Evolutionary conservation across 1,140 invertebrate species (phyloP).

Genomic region (Metopolophium dirhodum): DNA sequence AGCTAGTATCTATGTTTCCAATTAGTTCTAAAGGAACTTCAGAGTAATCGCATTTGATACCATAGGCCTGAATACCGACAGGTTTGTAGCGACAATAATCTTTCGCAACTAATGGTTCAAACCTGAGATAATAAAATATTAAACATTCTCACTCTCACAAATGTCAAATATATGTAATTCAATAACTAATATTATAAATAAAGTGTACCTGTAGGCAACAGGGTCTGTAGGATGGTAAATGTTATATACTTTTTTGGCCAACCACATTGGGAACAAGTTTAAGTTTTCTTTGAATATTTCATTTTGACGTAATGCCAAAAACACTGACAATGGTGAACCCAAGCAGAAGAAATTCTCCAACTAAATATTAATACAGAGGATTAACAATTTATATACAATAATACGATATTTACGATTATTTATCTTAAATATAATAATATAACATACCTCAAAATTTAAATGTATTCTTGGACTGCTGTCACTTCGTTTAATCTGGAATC

Average conservation of each 20-base stretch:
- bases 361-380: slow-evolving; percentile 63
- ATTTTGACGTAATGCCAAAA: slow-evolving; percentile 73
- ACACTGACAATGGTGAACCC: slow-evolving; percentile 77
- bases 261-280: slow-evolving; percentile 68
- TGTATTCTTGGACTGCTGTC: slow-evolving; percentile 52
- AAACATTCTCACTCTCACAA: background rate
- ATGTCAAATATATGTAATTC: background rate
- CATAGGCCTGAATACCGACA: slow-evolving; percentile 71
- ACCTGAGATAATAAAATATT: slow-evolving; percentile 62
- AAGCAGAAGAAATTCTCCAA: slow-evolving; percentile 79
- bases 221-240: slow-evolving; percentile 83
- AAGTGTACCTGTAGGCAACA: slow-evolving; percentile 70
- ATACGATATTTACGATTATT: background rate
- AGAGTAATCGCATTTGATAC: slow-evolving; percentile 59
- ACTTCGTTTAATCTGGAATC: slow-evolving; percentile 57
- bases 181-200: background rate
- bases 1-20: background rate
- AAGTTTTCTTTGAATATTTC: slow-evolving; percentile 64
- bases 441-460: slow-evolving; percentile 58
- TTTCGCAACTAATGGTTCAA: slow-evolving; percentile 76
- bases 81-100: slow-evolving; percentile 74
- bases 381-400: background rate
- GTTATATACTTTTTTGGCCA: slow-evolving; percentile 76
- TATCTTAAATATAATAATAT: background rate
- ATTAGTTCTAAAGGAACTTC: slow-evolving; percentile 7